phyloP scores from a whole-genome alignment of 2,888 invertebrate species.

The Nephrotoma guestfalica region DNA sequence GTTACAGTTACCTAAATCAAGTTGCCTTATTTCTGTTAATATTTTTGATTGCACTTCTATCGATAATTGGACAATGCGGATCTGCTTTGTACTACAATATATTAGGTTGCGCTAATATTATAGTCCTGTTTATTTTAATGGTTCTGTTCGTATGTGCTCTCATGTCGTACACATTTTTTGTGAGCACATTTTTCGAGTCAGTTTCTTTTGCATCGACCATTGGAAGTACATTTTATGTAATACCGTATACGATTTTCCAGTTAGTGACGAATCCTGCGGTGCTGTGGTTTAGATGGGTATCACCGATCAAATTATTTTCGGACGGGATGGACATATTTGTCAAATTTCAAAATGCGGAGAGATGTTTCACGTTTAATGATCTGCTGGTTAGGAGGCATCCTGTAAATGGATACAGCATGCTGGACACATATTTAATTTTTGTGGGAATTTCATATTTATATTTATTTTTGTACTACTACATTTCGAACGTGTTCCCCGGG shows the following conservation, averaged over 20 bases:
- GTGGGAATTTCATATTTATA: slow-evolving; percentile 22
- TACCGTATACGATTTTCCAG: slow-evolving; percentile 22
- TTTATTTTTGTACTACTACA: slow-evolving; percentile 23
- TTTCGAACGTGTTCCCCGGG: slow-evolving; percentile 39
- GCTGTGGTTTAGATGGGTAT: slow-evolving; percentile 4
- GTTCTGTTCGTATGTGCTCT: slow-evolving; percentile 21
- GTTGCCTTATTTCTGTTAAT: slow-evolving; percentile 26
- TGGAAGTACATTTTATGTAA: slow-evolving; percentile 23
- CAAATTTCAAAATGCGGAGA: slow-evolving; percentile 27
- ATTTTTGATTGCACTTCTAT: slow-evolving; percentile 19
- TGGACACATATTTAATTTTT: slow-evolving; percentile 19
- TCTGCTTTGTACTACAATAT: neutral
- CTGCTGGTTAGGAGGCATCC: slow-evolving; percentile 20
- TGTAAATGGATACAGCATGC: slow-evolving; percentile 18
- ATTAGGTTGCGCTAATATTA: neutral
- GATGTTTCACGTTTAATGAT: slow-evolving; percentile 17
- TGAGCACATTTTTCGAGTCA: slow-evolving; percentile 27
- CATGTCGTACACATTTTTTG: slow-evolving; percentile 26
- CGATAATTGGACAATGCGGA: slow-evolving; percentile 16
- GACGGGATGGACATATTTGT: slow-evolving; percentile 25
- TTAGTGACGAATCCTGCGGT: slow-evolving; percentile 5
- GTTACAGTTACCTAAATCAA: slow-evolving; percentile 27
- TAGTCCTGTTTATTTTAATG: slow-evolving; percentile 14
- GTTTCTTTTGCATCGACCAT: slow-evolving; percentile 28
- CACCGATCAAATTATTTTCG: slow-evolving; percentile 21